A percentile compares a stretch with the other conserved stretches of the same genome.
These are phyloP conservation scores for Lucilia cuprina DNA, from an alignment of 1,140 invertebrate species.

Conservation along the genomic window DNA sequence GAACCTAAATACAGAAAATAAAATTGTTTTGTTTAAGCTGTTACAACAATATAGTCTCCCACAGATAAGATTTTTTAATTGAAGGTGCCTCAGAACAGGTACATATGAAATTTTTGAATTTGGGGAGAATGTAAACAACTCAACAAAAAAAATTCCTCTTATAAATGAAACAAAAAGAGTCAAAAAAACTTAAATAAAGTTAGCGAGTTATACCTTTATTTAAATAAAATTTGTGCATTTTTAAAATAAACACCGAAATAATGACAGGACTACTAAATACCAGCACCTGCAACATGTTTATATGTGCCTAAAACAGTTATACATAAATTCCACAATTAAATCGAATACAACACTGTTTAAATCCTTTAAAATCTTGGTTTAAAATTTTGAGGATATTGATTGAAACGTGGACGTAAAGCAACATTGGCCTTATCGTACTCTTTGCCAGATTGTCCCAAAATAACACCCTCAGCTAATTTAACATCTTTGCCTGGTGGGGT, in stretches of 20 bases:
- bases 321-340: neutral
- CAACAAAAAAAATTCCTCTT: no score
- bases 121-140: no score
- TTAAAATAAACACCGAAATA: neutral
- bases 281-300: neutral
- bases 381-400: constrained; percentile 59
- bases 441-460: constrained; percentile 56
- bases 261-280: no score
- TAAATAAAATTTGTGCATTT: neutral
- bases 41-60: no score
- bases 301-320: neutral
- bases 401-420: constrained; percentile 56
- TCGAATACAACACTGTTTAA: neutral
- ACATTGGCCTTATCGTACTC: constrained; percentile 57
- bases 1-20: no score
- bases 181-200: no score
- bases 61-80: no score
- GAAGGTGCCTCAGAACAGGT: no score
- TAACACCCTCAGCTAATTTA: constrained; percentile 51
- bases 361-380: constrained; percentile 55
- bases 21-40: no score
- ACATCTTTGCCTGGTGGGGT: constrained; percentile 41
- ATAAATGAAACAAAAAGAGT: no score
- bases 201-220: no score
- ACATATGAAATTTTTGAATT: no score